Evolutionary conservation across 35 echinoderm and acorn worm genomes (phyloP), one percentile per base, ranked within the genome.

Genomic region (Ophioderma brevispina): DNA sequence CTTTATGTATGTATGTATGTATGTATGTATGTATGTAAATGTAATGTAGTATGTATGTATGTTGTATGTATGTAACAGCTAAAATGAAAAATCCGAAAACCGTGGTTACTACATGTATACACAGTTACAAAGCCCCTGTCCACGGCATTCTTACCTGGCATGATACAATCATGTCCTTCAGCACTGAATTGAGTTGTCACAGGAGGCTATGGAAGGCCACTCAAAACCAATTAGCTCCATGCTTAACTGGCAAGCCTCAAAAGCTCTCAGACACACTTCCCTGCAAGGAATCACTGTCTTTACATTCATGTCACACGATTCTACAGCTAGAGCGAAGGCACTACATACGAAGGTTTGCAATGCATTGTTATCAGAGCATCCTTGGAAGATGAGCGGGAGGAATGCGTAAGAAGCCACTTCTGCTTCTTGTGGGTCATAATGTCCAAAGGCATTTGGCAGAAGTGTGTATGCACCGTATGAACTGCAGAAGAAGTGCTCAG

Each of bases 151-250:
- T 37, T 14, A 80, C 38, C 34, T 80, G 34, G 38, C 31, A 38
- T 42, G 42, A 28, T 8, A 31, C 41, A 31, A 13, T 1, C 11
- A 25, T 0, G 37, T 4, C 21, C 80, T 31, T 82, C 36, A 6
- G 11, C 8, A 41, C 0, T 1, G 80, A 39, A 18, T 35, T 0
- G 23, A 31, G n/a, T 82, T 38, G 25, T 82, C 80, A 40, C 80
- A 82, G 0, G 37, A 0, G 0, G 41, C 25, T 82, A 40, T 38
- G 23, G 37, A 18, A n/a, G 80, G 80, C 80, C 80, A 82, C 35
- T 82, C 37, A 82, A 82, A 82, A 13, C 38, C 80, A 43, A 82
- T 82, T 21, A 31, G 1, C 4, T n/a, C 80, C 41, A 43, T 39
- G 25, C 19, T 32, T 8, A 14, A 15, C 23, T 38, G 37, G 37